Evolutionary conservation across 2,888 invertebrate species (phyloP).

Genomic region (Entomobrya multifasciata): DNA sequence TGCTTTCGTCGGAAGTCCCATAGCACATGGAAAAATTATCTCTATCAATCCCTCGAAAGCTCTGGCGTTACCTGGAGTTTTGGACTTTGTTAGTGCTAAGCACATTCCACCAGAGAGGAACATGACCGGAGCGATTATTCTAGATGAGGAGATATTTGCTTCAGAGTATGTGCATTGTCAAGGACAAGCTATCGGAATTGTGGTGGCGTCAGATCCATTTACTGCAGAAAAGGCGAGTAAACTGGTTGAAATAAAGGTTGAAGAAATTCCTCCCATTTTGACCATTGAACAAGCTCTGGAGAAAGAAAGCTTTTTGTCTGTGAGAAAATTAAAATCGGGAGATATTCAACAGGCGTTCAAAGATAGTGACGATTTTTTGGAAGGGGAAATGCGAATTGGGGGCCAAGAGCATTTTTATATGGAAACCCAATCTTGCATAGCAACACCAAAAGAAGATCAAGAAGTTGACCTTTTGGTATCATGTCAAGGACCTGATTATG

Average conservation of each 20-base stretch:
- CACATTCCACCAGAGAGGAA: slow-evolving; percentile 81
- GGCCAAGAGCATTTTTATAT: slow-evolving; percentile 98
- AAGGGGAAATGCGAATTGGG: slow-evolving; percentile 90
- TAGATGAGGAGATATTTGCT: slow-evolving; percentile 79
- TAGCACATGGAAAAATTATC: slow-evolving; percentile 90
- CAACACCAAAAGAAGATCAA: slow-evolving; percentile 86
- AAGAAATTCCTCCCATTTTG: slow-evolving; percentile 90
- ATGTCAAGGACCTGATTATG: slow-evolving; percentile 88
- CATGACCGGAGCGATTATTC: slow-evolving; percentile 69
- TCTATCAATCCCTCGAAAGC: slow-evolving; percentile 89
- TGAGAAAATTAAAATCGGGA: no score
- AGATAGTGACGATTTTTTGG: no score
- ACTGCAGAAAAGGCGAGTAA: slow-evolving; percentile 92
- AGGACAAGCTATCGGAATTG: slow-evolving; percentile 88
- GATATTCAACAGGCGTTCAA: no score
- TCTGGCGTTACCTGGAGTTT: slow-evolving; percentile 88
- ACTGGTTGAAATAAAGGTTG: slow-evolving; percentile 90
- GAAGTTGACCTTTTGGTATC: slow-evolving; percentile 93
- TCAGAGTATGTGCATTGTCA: slow-evolving; percentile 66
- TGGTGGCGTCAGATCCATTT: slow-evolving; percentile 89
- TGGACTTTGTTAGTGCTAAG: slow-evolving; percentile 89
- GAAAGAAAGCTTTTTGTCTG: no score
- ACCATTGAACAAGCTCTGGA: slow-evolving; percentile 89
- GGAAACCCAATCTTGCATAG: slow-evolving; percentile 86
- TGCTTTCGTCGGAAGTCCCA: slow-evolving; percentile 89